Percentiles rank a stretch among this genome's conserved stretches.
Evolutionary conservation across 2,888 invertebrate genomes (phyloP).

Genomic region (Heteropelma amictum): DNA sequence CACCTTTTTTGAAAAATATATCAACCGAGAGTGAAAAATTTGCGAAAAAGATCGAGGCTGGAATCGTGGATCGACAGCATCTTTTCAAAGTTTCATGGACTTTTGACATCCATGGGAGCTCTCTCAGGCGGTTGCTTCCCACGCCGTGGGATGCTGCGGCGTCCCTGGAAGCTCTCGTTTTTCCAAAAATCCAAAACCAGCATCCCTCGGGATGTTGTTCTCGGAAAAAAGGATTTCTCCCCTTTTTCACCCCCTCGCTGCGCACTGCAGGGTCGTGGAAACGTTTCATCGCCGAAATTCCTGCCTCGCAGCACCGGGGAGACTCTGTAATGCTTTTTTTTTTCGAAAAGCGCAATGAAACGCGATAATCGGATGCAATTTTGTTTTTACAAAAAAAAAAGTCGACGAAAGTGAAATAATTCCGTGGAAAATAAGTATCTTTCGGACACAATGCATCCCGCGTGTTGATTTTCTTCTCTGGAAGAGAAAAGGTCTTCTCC

Average conservation of each 20-base stretch:
- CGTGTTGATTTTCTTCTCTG: no score
- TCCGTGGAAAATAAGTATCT: no score
- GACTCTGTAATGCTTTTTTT: constrained; percentile 13
- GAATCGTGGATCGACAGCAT: no score
- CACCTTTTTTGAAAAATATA: no score
- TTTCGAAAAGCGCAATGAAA: background rate
- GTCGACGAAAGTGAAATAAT: no score
- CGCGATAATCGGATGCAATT: no score
- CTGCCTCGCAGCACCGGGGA: no score
- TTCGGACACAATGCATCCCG: no score
- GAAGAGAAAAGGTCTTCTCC: constrained; percentile 9
- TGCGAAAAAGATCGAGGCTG: background rate
- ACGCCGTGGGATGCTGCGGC: constrained; percentile 44
- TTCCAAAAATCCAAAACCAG: constrained; percentile 7
- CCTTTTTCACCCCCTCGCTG: constrained; percentile 1
- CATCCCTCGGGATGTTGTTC: constrained; percentile 51
- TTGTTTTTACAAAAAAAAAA: no score
- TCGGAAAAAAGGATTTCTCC: constrained; percentile 63
- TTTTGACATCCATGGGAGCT: constrained; percentile 11
- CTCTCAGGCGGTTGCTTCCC: constrained; percentile 12
- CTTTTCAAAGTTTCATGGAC: constrained; percentile 1
- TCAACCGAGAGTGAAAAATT: no score
- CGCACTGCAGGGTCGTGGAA: constrained; percentile 46
- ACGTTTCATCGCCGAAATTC: constrained; percentile 32
- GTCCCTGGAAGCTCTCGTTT: constrained; percentile 7